Conservation (phyloP, 2,888 invertebrate species). For the Acrobasis suavella region DNA sequence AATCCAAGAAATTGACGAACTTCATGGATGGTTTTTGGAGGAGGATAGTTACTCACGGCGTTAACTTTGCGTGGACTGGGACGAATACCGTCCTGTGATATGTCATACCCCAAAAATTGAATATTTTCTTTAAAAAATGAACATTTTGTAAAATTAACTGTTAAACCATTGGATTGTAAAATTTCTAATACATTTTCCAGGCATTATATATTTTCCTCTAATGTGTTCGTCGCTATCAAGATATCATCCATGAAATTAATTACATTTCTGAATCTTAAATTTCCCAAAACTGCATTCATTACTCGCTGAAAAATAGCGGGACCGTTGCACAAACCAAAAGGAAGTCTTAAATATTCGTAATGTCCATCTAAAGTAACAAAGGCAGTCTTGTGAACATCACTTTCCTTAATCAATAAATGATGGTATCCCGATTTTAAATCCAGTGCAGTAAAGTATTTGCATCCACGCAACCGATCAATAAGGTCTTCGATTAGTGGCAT, state of each 20-base stretch:
- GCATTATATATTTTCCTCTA: background rate
- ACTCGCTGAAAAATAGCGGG: conserved; percentile 30
- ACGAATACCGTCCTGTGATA: too few species aligned
- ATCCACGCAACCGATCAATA: conserved; percentile 28
- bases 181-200: conserved; percentile 20
- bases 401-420: too few species aligned
- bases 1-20: too few species aligned
- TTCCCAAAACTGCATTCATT: conserved; percentile 32
- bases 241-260: conserved; percentile 30
- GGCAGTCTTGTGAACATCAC: conserved; percentile 27
- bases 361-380: conserved; percentile 29
- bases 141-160: conserved; percentile 27
- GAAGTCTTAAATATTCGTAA: conserved; percentile 29
- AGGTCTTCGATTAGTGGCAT: conserved; percentile 30
- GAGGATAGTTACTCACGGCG: too few species aligned
- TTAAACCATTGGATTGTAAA: conserved; percentile 24
- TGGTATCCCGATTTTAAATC: conserved; percentile 20
- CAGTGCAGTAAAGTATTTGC: conserved; percentile 27
- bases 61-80: too few species aligned
- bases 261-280: conserved; percentile 11
- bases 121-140: conserved; percentile 25
- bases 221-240: background rate
- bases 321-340: conserved; percentile 32
- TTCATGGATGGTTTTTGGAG: too few species aligned
- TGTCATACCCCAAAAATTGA: too few species aligned